Percentiles rank a stretch among this genome's conserved stretches.
These are phyloP conservation scores for Ephialtes manifestator DNA, from an alignment of 2,888 invertebrate species.

Conservation along the genomic window DNA sequence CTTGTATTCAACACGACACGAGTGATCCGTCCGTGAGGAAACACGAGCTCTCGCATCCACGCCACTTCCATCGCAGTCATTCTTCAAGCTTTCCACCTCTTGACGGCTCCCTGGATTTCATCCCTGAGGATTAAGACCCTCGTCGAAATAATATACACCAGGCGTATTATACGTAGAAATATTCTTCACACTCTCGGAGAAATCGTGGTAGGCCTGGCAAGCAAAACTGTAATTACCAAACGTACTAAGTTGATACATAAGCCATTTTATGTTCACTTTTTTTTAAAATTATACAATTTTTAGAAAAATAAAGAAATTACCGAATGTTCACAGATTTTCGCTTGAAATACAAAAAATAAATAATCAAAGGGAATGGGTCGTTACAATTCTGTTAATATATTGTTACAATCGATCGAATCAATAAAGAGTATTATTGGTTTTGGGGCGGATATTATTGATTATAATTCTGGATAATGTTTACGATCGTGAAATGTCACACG, in stretches of 20 bases:
- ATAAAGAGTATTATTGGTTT: too few relatives aligned
- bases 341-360: too few relatives aligned
- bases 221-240: not conserved
- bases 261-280: too few relatives aligned
- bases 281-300: too few relatives aligned
- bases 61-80: slow-evolving; percentile 30
- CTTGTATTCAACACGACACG: slow-evolving; percentile 4
- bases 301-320: too few relatives aligned
- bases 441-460: too few relatives aligned
- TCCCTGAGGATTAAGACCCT: slow-evolving; percentile 31
- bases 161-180: not conserved
- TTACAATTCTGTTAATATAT: too few relatives aligned
- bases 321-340: too few relatives aligned
- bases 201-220: not conserved
- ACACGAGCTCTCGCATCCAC: slow-evolving; percentile 32
- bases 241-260: not conserved
- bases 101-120: slow-evolving; percentile 34
- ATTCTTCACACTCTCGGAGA: not conserved
- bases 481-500: too few relatives aligned
- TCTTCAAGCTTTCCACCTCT: slow-evolving; percentile 32
- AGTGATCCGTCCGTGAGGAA: slow-evolving; percentile 45
- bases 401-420: too few relatives aligned
- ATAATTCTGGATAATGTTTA: too few relatives aligned
- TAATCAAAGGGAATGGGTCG: too few relatives aligned
- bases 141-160: slow-evolving; percentile 32